Evolutionary conservation across 1,140 invertebrate genomes (phyloP).

Genomic region (Prorops nasuta): DNA sequence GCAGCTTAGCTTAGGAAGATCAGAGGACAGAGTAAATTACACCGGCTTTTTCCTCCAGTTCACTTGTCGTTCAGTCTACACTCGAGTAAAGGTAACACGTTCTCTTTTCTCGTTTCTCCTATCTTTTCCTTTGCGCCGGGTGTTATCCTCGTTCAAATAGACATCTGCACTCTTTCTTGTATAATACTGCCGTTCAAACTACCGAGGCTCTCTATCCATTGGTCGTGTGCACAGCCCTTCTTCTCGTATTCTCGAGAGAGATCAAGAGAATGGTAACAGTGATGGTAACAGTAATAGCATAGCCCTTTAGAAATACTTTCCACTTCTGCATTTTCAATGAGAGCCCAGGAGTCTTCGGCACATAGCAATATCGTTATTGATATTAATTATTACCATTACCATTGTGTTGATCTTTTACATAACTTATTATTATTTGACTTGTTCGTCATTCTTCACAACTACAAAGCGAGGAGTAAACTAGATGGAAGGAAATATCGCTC

Average conservation of each 20-base stretch:
- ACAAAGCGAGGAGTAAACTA: too few relatives aligned
- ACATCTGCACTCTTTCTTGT: slow-evolving; percentile 23
- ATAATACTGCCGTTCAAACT: slow-evolving; percentile 27
- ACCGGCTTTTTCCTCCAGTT: too few relatives aligned
- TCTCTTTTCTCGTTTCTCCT: not conserved
- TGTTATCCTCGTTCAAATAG: slow-evolving; percentile 26
- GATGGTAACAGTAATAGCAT: slow-evolving; percentile 26
- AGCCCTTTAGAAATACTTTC: slow-evolving; percentile 21
- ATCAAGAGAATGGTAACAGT: slow-evolving; percentile 24
- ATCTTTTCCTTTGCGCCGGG: not conserved
- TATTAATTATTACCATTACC: slow-evolving; percentile 13
- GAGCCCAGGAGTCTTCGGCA: slow-evolving; percentile 1
- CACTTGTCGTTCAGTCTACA: too few relatives aligned
- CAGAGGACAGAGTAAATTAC: too few relatives aligned
- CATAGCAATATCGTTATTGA: slow-evolving; percentile 9
- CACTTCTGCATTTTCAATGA: slow-evolving; percentile 21
- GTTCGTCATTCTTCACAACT: too few relatives aligned
- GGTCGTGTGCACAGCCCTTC: slow-evolving; percentile 12
- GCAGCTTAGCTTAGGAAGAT: too few relatives aligned
- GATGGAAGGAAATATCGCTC: too few relatives aligned
- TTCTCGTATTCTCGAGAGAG: slow-evolving; percentile 20
- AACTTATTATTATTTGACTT: too few relatives aligned
- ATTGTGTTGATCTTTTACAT: not conserved
- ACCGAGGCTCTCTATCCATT: slow-evolving; percentile 18
- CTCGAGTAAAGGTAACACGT: too few relatives aligned